Base-by-base conservation (phyloP, 2,888 invertebrate species). In the Platycnemis pennipes region DNA sequence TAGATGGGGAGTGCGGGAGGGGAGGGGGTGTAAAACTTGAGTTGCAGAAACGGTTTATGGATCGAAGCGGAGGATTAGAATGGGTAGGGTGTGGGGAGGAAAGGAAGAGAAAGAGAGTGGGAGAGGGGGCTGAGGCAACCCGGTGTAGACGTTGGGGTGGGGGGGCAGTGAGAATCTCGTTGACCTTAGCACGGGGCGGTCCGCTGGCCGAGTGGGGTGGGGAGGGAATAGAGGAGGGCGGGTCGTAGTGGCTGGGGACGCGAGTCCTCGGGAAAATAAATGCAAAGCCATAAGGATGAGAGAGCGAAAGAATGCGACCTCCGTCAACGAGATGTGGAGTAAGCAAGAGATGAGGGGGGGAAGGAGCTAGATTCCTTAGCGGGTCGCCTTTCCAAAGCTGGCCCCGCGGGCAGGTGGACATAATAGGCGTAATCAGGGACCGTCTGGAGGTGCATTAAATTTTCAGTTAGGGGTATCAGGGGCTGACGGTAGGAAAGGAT, bases 31-130 rank as follows among this genome's bases (percentile, higher is more conserved):
- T 77, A 77, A 77, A 77, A 77, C 31, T 77, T 16, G 37, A 37
- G 77, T 77, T 77, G 77, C 77, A 77, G 77, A 77, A 77, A 77
- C 77, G 77, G 77, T 77, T 77, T 77, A 77, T 77, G 77, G 77
- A 77, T 77, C 77, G 77, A 77, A 77, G 77, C 22, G 77, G 37
- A 77, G 77, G 37, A 77, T 77, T 77, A 77, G 77, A 77, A 19
- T 11, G 49, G 49, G 11, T 11, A 19, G 1, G 4, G 49, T 19
- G 49, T 16, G 49, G 19, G 49, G 19, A 19, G 19, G 49, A 49
- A 19, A 49, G 49, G 19, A 19, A 3, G 49, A 49, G 3, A 2
- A 13, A 49, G 49, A 19, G 49, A 49, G 49, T 16, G 49, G 19
- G 49, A 49, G 49, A 49, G 49, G 3, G n/a, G 49, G 49, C 11